Percentiles rank a stretch among this genome's conserved stretches.
phyloP scores from a whole-genome alignment of 2,797 vertebrate genomes.

The Enteromius radiatus region DNA sequence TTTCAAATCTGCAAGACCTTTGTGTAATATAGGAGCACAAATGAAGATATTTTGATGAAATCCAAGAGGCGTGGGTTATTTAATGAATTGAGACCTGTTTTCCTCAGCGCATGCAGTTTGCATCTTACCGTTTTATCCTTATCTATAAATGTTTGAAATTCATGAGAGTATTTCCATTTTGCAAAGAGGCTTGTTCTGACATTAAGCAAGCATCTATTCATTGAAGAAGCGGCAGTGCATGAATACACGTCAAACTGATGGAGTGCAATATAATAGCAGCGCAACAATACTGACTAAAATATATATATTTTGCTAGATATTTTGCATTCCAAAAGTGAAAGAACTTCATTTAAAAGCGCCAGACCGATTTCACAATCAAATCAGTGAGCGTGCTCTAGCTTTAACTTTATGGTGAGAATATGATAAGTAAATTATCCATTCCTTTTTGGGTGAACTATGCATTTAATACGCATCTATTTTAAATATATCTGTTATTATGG shows the following conservation, averaged over 20 bases:
- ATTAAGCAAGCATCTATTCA: background rate
- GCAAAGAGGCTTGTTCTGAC: background rate
- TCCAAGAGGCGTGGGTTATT: background rate
- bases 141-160: background rate
- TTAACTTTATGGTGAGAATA: background rate
- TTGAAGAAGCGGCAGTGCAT: background rate
- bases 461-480: background rate
- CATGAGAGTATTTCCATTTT: background rate
- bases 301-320: background rate
- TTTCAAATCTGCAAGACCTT: background rate
- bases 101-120: background rate
- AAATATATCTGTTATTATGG: background rate
- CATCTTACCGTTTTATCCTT: background rate
- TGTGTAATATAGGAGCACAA: background rate
- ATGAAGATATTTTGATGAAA: background rate
- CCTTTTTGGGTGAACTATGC: background rate
- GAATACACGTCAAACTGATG: background rate
- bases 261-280: background rate
- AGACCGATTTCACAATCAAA: background rate
- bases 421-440: background rate
- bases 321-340: background rate
- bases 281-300: background rate
- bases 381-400: background rate
- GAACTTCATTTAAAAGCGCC: background rate
- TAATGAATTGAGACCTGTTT: background rate